Percentiles rank a stretch among this genome's conserved stretches.
phyloP scores from a whole-genome alignment of 2,113 vertebrate genomes.

The Eulacestoma nigropectus region DNA sequence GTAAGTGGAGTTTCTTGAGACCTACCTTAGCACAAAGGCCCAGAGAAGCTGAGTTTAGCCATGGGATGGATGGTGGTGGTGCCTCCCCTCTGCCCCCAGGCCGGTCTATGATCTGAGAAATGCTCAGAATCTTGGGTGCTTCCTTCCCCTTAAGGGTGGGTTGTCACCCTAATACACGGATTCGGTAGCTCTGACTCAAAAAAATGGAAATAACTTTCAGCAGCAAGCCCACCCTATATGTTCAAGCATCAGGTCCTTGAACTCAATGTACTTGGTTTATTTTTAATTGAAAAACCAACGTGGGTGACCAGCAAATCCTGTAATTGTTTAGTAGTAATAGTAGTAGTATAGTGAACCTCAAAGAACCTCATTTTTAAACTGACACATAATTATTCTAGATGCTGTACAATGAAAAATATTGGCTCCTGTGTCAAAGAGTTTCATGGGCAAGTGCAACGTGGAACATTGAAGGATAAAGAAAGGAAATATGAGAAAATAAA shows the following conservation, averaged over 20 bases:
- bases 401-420: not conserved
- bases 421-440: not conserved
- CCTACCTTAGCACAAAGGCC: not conserved
- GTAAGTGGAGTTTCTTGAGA: not conserved
- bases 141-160: not conserved
- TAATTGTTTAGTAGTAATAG: not conserved
- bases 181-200: not conserved
- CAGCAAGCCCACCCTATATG: not conserved
- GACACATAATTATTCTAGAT: not conserved
- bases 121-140: not conserved
- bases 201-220: not conserved
- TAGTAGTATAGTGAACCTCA: not conserved
- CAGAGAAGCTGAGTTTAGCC: not conserved
- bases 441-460: not conserved
- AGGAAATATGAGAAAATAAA: not conserved
- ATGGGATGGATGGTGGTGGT: accelerated
- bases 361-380: not conserved
- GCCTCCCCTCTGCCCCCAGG: not conserved
- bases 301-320: not conserved
- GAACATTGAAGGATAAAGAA: not conserved
- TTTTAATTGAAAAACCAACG: not conserved
- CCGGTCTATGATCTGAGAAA: not conserved
- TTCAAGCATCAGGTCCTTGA: not conserved
- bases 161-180: not conserved
- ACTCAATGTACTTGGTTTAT: not conserved